Conservation (phyloP, 2,888 invertebrate genomes). For the Ophraella communa region DNA sequence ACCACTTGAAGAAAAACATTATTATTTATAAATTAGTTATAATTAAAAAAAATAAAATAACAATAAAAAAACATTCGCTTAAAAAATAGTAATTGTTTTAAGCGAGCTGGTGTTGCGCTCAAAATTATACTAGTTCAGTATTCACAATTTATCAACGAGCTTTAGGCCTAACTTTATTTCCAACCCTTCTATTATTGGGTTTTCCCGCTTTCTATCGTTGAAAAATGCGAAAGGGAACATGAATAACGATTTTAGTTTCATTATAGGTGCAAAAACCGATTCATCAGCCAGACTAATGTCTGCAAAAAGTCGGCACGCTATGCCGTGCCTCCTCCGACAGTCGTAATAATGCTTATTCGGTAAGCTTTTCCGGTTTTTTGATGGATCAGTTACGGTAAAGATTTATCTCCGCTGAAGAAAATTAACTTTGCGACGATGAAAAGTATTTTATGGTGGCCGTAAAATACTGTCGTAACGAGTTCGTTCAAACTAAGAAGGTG, state of each 20-base stretch:
- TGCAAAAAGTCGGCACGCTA: constrained; percentile 37
- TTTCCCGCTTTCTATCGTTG: constrained; percentile 37
- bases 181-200: constrained; percentile 34
- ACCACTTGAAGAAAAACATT: too few species aligned
- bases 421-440: constrained; percentile 11
- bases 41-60: too few species aligned
- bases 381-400: constrained; percentile 21
- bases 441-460: constrained; percentile 9
- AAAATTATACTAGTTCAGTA: neutral
- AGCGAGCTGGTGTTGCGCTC: neutral
- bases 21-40: too few species aligned
- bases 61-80: too few species aligned
- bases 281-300: constrained; percentile 42
- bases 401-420: constrained; percentile 23
- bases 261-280: constrained; percentile 41
- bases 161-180: neutral
- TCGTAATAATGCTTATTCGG: constrained; percentile 28
- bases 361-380: constrained; percentile 28
- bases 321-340: too few species aligned
- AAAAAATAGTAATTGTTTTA: neutral
- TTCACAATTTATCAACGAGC: too few species aligned
- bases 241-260: constrained; percentile 47
- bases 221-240: constrained; percentile 33
- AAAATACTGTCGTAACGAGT: constrained; percentile 8
- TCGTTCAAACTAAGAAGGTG: constrained; percentile 5